A percentile compares a stretch with the other conserved stretches of the same genome.
Evolutionary conservation across 1,140 invertebrate genomes (phyloP).

Genomic region (Lutraria rhynchaena): DNA sequence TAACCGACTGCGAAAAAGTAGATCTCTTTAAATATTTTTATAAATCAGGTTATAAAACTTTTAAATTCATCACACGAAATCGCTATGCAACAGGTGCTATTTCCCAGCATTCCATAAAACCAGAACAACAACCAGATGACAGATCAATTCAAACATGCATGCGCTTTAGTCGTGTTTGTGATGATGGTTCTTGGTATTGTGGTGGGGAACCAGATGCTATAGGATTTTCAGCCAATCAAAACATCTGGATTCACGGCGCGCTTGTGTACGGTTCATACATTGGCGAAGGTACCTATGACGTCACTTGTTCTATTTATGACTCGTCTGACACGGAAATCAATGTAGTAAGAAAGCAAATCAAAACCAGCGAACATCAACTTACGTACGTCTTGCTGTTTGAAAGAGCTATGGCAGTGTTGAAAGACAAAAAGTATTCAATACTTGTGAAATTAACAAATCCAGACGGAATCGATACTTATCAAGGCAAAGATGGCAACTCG

Average conservation of each 20-base stretch:
- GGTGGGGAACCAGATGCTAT: constrained; percentile 67
- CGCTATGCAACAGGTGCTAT: constrained; percentile 6
- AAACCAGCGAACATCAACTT: constrained; percentile 64
- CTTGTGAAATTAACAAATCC: constrained; percentile 59
- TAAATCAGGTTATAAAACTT: constrained; percentile 51
- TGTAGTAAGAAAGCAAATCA: constrained; percentile 45
- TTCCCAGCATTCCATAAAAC: background rate
- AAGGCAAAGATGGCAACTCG: constrained; percentile 62
- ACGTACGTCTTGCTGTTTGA: constrained; percentile 64
- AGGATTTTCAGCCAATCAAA: constrained; percentile 54
- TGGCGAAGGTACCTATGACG: constrained; percentile 65
- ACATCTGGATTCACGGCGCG: constrained; percentile 60
- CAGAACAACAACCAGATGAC: background rate
- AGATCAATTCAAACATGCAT: constrained; percentile 64
- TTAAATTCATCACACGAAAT: constrained; percentile 38
- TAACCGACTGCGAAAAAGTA: constrained; percentile 65
- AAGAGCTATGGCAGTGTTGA: constrained; percentile 43
- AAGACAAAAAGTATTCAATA: constrained; percentile 57
- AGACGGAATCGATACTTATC: constrained; percentile 65
- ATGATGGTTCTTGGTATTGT: constrained; percentile 66
- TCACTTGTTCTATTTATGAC: constrained; percentile 62
- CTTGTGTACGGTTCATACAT: constrained; percentile 66
- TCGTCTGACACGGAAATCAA: constrained; percentile 44
- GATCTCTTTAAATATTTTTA: constrained; percentile 69
- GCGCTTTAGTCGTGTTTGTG: constrained; percentile 59